phyloP scores from a whole-genome alignment of 2,113 vertebrate genomes.

The Spilogale gracilis region DNA sequence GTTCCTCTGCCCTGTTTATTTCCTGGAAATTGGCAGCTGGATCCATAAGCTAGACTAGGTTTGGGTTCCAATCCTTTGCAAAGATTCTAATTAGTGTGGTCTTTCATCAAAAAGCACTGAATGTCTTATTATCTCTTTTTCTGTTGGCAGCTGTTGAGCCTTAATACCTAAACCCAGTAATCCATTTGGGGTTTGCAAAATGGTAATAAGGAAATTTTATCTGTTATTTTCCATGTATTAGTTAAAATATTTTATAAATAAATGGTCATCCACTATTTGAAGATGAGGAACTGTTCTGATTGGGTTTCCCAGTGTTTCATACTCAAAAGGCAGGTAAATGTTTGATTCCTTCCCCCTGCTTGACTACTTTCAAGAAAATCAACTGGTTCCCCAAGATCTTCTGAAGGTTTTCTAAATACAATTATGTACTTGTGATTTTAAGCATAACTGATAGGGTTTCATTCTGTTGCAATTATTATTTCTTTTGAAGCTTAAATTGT shows the following conservation, averaged over 20 bases:
- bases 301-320: not conserved
- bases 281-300: no score
- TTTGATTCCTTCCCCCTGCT: not conserved
- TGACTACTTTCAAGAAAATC: constrained; percentile 36
- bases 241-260: constrained; percentile 21
- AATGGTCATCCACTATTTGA: not conserved
- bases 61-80: not conserved
- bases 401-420: not conserved
- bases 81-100: not conserved
- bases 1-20: not conserved
- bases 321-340: not conserved
- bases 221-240: constrained; percentile 27
- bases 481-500: constrained; percentile 32
- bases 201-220: not conserved
- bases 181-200: constrained; percentile 35
- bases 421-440: not conserved
- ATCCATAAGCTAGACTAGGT: not conserved
- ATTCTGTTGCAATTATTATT: not conserved
- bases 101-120: constrained; percentile 4
- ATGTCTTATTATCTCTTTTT: not conserved
- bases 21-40: not conserved
- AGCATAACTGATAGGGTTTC: not conserved
- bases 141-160: not conserved
- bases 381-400: constrained; percentile 41
- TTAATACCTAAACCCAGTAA: not conserved